phyloP scores from a whole-genome alignment of 2,113 vertebrate genomes.

The Clarias batrachus region DNA sequence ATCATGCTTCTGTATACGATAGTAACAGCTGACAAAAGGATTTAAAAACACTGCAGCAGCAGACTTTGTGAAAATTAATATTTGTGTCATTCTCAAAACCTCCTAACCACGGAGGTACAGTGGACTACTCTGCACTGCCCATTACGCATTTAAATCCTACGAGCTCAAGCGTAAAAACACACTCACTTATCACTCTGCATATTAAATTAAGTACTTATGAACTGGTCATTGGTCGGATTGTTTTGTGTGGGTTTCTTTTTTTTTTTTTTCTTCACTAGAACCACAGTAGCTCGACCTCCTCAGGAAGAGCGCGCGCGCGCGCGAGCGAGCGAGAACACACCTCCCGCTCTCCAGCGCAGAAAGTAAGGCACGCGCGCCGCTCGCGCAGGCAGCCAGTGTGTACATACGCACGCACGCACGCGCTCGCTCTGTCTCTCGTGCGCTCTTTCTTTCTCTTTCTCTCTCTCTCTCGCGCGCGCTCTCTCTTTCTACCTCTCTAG shows the following conservation, averaged over 20 bases:
- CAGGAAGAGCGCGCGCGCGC: constrained; percentile 37
- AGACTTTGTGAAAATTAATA: too few relatives aligned
- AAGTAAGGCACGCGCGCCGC: constrained; percentile 56
- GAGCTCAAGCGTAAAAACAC: neutral
- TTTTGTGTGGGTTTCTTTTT: neutral
- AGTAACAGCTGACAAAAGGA: too few relatives aligned
- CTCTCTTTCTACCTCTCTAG: neutral
- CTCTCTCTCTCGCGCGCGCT: neutral
- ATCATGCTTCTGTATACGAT: too few relatives aligned
- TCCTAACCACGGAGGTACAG: too few relatives aligned
- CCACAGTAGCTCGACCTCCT: constrained; percentile 66
- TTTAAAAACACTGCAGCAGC: too few relatives aligned
- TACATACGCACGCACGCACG: neutral
- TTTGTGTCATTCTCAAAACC: too few relatives aligned
- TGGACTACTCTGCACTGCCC: too few relatives aligned
- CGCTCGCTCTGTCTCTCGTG: neutral
- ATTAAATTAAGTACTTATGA: constrained; percentile 15
- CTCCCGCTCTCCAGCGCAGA: constrained; percentile 61
- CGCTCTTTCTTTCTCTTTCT: neutral
- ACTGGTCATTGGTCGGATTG: constrained; percentile 45
- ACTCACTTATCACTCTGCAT: neutral
- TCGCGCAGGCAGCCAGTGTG: constrained; percentile 32
- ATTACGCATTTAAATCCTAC: neutral
- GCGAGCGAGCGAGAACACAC: constrained; percentile 63
- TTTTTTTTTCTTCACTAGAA: too few relatives aligned